Conservation (phyloP, 2,113 vertebrate species). For the Noctilio leporinus region DNA sequence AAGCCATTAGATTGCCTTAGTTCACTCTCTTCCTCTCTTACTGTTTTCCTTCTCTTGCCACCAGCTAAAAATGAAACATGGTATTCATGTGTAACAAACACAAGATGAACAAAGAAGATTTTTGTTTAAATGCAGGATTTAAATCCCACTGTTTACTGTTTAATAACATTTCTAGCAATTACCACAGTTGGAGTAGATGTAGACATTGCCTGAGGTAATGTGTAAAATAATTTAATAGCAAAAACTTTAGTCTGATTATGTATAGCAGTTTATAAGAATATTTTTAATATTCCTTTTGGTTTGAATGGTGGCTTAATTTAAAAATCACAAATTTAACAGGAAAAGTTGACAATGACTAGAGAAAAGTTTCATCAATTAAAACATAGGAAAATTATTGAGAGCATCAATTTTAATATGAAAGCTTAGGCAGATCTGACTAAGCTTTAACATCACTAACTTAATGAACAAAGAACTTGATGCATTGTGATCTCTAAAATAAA, state of each 20-base stretch:
- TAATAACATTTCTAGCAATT: slow-evolving; percentile 40
- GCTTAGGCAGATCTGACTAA: too few species aligned
- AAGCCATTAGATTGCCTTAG: not conserved
- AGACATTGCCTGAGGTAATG: not conserved
- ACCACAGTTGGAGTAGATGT: not conserved
- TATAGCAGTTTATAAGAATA: not conserved
- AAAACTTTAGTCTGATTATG: slow-evolving; percentile 1
- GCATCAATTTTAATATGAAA: too few species aligned
- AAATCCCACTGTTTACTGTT: slow-evolving; percentile 32
- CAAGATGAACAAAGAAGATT: not conserved
- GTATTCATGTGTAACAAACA: not conserved
- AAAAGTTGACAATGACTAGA: slow-evolving; percentile 10
- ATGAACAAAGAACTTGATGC: not conserved
- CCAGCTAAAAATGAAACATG: not conserved
- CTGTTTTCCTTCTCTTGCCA: not conserved
- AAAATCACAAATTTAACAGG: not conserved
- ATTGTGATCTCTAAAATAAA: not conserved
- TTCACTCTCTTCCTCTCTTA: not conserved
- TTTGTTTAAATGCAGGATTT: slow-evolving; percentile 2
- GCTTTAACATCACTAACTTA: too few species aligned
- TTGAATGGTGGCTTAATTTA: slow-evolving; percentile 14
- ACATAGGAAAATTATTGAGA: too few species aligned
- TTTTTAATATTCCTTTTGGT: not conserved
- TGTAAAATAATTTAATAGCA: slow-evolving; percentile 19
- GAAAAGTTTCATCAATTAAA: not conserved